Percentiles rank a stretch among this genome's conserved stretches.
These are phyloP conservation scores for Brachyrhaphis roseni DNA, from an alignment of 2,797 vertebrate genomes.

Conservation along the genomic window DNA sequence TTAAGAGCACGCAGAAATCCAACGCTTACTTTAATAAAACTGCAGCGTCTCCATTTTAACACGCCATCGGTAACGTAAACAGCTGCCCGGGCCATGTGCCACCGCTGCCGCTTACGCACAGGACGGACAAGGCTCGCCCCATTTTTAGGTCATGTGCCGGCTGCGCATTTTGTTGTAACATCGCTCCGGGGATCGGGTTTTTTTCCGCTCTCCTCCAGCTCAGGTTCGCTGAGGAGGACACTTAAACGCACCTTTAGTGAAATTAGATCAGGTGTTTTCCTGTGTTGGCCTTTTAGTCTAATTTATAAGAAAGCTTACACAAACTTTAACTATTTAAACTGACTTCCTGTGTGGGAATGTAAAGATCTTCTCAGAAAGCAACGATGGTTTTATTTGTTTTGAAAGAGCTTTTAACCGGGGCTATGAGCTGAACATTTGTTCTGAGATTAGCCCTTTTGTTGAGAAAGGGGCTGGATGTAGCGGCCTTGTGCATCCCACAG, in stretches of 20 bases:
- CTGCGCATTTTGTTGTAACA: slow-evolving; percentile 64
- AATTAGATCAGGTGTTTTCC: slow-evolving; percentile 18
- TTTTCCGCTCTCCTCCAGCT: slow-evolving; percentile 35
- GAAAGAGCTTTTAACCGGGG: not conserved
- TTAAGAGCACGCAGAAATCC: slow-evolving; percentile 13
- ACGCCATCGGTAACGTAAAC: slow-evolving; percentile 49
- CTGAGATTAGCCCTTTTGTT: not conserved
- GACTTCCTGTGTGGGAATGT: not conserved
- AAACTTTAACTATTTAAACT: not conserved
- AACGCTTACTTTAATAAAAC: slow-evolving; percentile 9
- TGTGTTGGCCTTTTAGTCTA: not conserved
- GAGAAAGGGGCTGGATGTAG: not conserved
- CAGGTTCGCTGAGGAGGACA: slow-evolving; percentile 31
- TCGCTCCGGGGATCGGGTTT: slow-evolving; percentile 52
- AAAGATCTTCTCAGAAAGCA: not conserved
- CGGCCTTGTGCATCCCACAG: not conserved
- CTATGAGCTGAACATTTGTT: not conserved
- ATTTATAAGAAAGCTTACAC: not conserved
- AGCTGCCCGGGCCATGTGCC: slow-evolving; percentile 44
- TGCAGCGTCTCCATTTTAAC: slow-evolving; percentile 20
- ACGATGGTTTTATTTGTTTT: not conserved
- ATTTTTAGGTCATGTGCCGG: slow-evolving; percentile 76
- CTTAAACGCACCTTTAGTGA: slow-evolving; percentile 29
- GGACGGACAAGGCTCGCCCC: slow-evolving; percentile 34
- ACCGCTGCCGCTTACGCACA: slow-evolving; percentile 59